Evolutionary conservation across 2,113 vertebrate genomes (phyloP), one percentile per base, ranked within the genome.

Genomic region (Carassius gibelio): DNA sequence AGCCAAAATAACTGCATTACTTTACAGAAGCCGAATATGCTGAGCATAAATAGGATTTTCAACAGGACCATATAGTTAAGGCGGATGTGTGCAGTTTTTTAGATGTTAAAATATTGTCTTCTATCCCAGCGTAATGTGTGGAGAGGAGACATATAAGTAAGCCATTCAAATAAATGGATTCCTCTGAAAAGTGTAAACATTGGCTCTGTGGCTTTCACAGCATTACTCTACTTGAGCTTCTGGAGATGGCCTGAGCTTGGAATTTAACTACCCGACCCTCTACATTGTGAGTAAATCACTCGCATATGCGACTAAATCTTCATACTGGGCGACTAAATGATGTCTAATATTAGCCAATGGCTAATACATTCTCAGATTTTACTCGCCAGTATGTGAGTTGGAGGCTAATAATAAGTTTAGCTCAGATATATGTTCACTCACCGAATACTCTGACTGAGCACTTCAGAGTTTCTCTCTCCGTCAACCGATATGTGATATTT

Each of bases 1-100:
- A 42, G 55, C 1, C 34, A 14, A 71, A 52, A 48, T 87, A 86
- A 88, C 17, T 30, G 85, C 52, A 81, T 87, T 75, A 81, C 75
- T 84, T 80, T 82, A 68, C 66, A 76, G 74, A 78, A 45, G 72
- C 34, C 42, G 9, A 52, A 81, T 50, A 74, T 84, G 76, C 81
- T 72, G 71, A 85, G 84, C 66, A 71, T 71, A 68, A 59, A 55
- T 55, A 75, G 17, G 48, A 55, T 2, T 75, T 75, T 3, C 4
- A n/a, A 0, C 4, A 0, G 0, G 4, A 75, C 15, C 62, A 30
- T 30, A 23, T 48, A 74, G n/a, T 75, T 26, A 75, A 75, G 72
- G 38, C 66, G 1, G 17, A 71, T 71, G 17, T 2, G 36, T 42
- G 68, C 19, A 21, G 68, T 71, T 71, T 59, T 59, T 59, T 30